Evolutionary conservation across 2,888 invertebrate species (phyloP).

Genomic region (Perithous albicinctus): DNA sequence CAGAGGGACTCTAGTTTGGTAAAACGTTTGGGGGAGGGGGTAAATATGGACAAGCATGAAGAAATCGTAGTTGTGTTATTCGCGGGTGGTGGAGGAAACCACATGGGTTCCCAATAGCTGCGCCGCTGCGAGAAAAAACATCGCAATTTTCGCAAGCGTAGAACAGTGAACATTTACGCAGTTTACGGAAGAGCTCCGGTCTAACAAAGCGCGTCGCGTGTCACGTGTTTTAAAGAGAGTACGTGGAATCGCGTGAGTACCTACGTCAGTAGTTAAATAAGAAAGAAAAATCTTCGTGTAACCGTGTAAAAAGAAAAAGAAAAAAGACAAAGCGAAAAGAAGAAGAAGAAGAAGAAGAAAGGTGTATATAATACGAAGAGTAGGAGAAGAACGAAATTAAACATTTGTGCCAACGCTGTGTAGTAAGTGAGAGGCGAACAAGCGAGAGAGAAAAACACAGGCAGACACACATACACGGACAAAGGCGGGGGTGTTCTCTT

Average conservation of each 20-base stretch:
- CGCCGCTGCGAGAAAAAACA: constrained; percentile 67
- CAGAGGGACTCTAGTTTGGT: constrained; percentile 41
- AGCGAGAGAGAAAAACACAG: neutral
- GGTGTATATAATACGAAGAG: constrained; percentile 3
- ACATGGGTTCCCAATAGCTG: constrained; percentile 73
- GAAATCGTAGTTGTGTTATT: constrained; percentile 37
- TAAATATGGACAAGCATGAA: constrained; percentile 6
- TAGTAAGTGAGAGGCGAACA: constrained; percentile 8
- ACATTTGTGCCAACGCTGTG: constrained; percentile 54
- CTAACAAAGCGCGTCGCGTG: constrained; percentile 41
- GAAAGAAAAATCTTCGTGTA: too few species aligned
- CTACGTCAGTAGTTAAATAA: constrained; percentile 65
- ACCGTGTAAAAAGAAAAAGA: neutral
- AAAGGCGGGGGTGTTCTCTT: constrained; percentile 52
- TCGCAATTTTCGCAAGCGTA: constrained; percentile 64
- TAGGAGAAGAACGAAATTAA: constrained; percentile 61
- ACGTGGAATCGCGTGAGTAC: constrained; percentile 67
- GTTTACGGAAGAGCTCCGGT: constrained; percentile 67
- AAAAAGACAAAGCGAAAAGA: neutral
- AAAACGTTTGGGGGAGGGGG: constrained; percentile 2
- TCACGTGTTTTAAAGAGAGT: constrained; percentile 57
- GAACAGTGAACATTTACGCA: constrained; percentile 66
- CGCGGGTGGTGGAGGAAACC: constrained; percentile 70
- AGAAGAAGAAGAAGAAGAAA: neutral
- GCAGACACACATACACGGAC: constrained; percentile 47